Evolutionary conservation across 2,113 vertebrate species (phyloP).

Genomic region (Cacatua alba): DNA sequence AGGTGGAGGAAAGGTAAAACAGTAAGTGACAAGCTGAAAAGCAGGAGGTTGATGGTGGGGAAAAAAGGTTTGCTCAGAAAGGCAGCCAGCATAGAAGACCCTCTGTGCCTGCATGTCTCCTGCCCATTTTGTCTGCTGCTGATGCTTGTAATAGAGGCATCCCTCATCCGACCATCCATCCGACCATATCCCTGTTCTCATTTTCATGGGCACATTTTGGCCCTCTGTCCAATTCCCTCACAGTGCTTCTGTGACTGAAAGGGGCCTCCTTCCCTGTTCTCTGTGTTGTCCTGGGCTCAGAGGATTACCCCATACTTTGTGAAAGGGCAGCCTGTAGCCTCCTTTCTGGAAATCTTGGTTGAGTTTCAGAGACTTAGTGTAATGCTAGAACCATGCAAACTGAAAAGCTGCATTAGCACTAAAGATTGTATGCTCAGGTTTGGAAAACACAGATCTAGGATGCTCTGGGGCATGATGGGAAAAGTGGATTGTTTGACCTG

Average conservation of each 20-base stretch:
- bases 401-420: not conserved
- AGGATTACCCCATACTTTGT: not conserved
- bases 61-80: not conserved
- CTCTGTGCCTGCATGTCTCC: not conserved
- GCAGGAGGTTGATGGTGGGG: not conserved
- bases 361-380: not conserved
- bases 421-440: not conserved
- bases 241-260: not conserved
- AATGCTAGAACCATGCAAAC: not conserved
- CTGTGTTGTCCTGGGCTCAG: accelerated
- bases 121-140: not conserved
- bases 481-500: not conserved
- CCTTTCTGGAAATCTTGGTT: not conserved
- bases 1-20: not conserved
- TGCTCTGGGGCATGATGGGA: not conserved
- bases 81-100: not conserved
- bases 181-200: no score
- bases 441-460: not conserved
- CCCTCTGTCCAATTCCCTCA: not conserved
- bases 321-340: not conserved
- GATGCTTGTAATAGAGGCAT: not conserved
- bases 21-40: not conserved
- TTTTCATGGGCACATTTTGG: not conserved
- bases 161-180: no score
- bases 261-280: not conserved